Conservation (phyloP, 2,113 vertebrate species). For the Carassius gibelio region DNA sequence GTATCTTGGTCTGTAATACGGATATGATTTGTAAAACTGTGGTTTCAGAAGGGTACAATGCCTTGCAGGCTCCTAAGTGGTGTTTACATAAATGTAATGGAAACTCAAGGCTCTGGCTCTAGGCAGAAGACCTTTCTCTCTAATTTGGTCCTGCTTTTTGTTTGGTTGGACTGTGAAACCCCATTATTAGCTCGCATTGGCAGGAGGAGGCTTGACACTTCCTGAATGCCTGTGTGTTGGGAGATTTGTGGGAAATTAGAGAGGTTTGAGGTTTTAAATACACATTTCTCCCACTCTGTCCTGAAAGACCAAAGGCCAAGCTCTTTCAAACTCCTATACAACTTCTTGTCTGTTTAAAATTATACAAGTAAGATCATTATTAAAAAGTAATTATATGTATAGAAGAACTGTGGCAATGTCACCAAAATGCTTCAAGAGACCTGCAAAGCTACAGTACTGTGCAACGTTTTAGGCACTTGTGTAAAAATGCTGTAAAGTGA, state of each 20-base stretch:
- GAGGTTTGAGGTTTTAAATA: slow-evolving; percentile 57
- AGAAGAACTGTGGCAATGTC: too few species aligned
- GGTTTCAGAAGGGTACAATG: not conserved
- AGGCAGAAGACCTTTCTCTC: slow-evolving; percentile 17
- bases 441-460: too few species aligned
- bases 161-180: slow-evolving; percentile 52
- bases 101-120: slow-evolving; percentile 41
- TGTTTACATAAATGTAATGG: slow-evolving; percentile 33
- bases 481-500: too few species aligned
- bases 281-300: slow-evolving; percentile 44
- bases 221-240: slow-evolving; percentile 71
- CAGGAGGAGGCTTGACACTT: slow-evolving; percentile 62
- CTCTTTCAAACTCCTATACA: not conserved
- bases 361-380: slow-evolving; percentile 7
- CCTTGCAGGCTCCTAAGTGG: not conserved
- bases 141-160: slow-evolving; percentile 40
- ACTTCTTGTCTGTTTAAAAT: not conserved
- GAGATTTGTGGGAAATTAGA: slow-evolving; percentile 66
- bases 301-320: slow-evolving; percentile 17
- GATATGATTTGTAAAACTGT: slow-evolving; percentile 18
- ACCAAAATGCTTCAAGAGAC: too few species aligned
- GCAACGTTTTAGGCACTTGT: too few species aligned
- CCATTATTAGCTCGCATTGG: slow-evolving; percentile 60
- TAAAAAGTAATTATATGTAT: not conserved
- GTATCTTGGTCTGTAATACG: not conserved